Base-by-base conservation (phyloP, 2,797 vertebrate genomes). In the Gouania willdenowi region DNA sequence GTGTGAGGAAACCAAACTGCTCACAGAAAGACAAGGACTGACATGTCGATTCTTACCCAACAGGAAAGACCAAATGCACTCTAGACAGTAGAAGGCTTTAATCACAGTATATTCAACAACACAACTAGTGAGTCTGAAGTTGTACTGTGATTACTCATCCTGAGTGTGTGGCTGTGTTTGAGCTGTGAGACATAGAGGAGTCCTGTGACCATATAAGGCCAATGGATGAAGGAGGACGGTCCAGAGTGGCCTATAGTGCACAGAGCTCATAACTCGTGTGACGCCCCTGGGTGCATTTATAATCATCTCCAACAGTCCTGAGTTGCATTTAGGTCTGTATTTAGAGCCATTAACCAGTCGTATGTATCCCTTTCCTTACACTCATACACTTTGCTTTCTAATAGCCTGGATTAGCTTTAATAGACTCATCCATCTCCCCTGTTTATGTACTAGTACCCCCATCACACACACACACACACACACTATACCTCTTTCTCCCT, bases 341-440 rank as follows among this genome's bases (percentile, higher is more conserved):
- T 80, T 80, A 71, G 68, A 66, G 33, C 59, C 56, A 82, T 84
- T 84, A 84, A 61, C 53, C 57, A 46, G 16, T 62, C 30, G 17
- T 57, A 66, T 77, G 75, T 66, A 50, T 54, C 59, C 44, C 41
- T 35, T 51, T 71, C 71, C 29, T 51, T 28, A 53, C 69, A 59
- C 61, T 75, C 48, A 50, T 67, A 56, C 60, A 55, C 67, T 66
- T 59, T 62, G 50, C 57, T 56, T 62, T 67, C 58, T 83, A 83
- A 83, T 83, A 80, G 81, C 70, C 37, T 66, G 79, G 77, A 84
- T 84, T 79, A 80, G 71, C 61, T 75, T 75, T 86, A 84, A 86
- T 84, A 71, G 79, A 76, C 69, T 69, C 73, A 82, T 82, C 76
- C 68, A 80, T 86, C 81, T 83, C 67, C 41, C 66, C 73, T 77